Evolutionary conservation across 64 coral and sea anemone species (phyloP).

Genomic region (Acropora yongei): DNA sequence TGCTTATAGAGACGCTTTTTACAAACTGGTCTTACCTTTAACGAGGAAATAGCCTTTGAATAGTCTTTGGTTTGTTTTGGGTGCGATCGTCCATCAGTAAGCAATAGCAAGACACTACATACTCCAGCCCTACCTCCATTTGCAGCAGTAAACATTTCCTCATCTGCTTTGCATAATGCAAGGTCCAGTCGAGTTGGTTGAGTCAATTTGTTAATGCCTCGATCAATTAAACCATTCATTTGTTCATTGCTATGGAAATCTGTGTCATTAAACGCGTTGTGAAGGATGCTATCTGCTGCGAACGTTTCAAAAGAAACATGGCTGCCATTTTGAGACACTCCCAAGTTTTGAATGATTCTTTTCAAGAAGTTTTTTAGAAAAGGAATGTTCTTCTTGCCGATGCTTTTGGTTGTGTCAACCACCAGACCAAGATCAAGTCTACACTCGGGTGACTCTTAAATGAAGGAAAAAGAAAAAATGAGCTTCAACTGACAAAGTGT

Average conservation of each 20-base stretch:
- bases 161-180: background rate
- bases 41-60: background rate
- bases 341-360: background rate
- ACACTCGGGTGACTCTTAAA: background rate
- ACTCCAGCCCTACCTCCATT: constrained; percentile 9
- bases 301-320: constrained; percentile 19
- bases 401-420: constrained; percentile 32
- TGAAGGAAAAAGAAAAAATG: no score
- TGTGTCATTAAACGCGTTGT: background rate
- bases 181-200: constrained; percentile 7
- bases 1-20: no score
- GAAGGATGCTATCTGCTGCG: background rate
- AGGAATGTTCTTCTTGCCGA: background rate
- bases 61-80: background rate
- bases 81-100: constrained; percentile 14
- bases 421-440: constrained; percentile 26
- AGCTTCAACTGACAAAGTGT: no score
- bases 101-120: background rate
- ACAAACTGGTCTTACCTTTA: background rate
- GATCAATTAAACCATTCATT: background rate
- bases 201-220: background rate
- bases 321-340: background rate
- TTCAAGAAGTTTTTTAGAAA: background rate
- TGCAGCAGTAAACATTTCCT: background rate
- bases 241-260: background rate